A percentile compares a stretch with the other conserved stretches of the same genome.
phyloP scores from a whole-genome alignment of 2,888 invertebrate genomes.

The Zootermopsis nevadensis region DNA sequence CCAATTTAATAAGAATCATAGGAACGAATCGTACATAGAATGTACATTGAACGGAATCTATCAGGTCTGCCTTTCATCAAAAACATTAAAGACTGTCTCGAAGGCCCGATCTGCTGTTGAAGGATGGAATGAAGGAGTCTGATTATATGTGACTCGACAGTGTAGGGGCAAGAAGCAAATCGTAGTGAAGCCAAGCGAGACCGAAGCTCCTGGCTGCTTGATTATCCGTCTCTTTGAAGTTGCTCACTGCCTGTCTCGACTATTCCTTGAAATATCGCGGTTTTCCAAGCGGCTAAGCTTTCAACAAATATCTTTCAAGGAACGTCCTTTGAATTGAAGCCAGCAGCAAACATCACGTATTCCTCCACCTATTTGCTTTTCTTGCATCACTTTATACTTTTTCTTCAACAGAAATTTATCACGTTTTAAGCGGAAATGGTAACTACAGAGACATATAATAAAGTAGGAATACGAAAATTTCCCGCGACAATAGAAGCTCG shows the following conservation, averaged over 20 bases:
- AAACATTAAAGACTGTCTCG: background rate
- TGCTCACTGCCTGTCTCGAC: background rate
- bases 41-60: too few species aligned
- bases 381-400: background rate
- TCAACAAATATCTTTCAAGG: background rate
- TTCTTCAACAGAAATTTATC: background rate
- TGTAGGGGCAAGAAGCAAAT: background rate
- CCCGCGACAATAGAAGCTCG: too few species aligned
- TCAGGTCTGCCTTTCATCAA: background rate
- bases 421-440: too few species aligned
- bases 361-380: background rate
- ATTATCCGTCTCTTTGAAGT: slow-evolving; percentile 17
- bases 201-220: background rate
- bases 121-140: background rate
- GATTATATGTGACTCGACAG: background rate
- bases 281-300: slow-evolving; percentile 22
- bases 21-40: too few species aligned
- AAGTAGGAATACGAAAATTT: too few species aligned
- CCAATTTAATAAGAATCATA: too few species aligned
- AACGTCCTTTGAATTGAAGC: background rate
- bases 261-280: slow-evolving; percentile 30
- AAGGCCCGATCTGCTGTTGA: background rate
- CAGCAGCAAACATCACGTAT: background rate
- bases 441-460: too few species aligned
- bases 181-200: background rate